A percentile compares a stretch with the other conserved stretches of the same genome.
phyloP scores from a whole-genome alignment of 2,797 vertebrate genomes.

The Hippopotamyrus pictus region DNA sequence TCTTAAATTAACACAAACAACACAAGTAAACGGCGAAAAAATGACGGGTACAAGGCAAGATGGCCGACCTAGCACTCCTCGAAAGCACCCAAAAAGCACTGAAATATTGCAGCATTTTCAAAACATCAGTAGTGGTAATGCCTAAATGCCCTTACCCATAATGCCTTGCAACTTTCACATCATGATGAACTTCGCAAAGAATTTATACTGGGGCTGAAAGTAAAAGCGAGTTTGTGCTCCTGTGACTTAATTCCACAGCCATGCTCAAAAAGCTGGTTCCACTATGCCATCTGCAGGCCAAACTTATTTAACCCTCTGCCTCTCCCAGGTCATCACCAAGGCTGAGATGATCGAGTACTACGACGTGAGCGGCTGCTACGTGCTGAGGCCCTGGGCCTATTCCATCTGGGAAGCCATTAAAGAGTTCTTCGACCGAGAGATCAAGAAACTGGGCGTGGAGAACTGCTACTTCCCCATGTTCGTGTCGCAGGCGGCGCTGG shows the following conservation, averaged over 20 bases:
- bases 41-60: background rate
- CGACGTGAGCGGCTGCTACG: constrained; percentile 93
- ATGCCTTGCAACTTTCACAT: background rate
- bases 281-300: background rate
- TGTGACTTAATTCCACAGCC: background rate
- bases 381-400: constrained; percentile 90
- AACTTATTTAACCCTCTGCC: background rate
- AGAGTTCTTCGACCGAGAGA: constrained; percentile 86
- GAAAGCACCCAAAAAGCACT: background rate
- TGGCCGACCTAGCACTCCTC: background rate
- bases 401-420: constrained; percentile 91
- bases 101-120: background rate
- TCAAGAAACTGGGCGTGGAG: constrained; percentile 92
- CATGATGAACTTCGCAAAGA: background rate
- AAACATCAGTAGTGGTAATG: background rate
- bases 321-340: constrained; percentile 89
- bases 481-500: constrained; percentile 89
- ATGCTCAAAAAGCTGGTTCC: background rate
- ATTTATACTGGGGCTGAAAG: background rate
- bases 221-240: background rate
- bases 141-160: background rate
- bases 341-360: constrained; percentile 98
- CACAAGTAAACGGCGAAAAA: background rate
- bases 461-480: constrained; percentile 99
- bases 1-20: background rate